These are phyloP conservation scores for Augochlora pura DNA, from an alignment of 1,140 invertebrate species.

Conservation along the genomic window DNA sequence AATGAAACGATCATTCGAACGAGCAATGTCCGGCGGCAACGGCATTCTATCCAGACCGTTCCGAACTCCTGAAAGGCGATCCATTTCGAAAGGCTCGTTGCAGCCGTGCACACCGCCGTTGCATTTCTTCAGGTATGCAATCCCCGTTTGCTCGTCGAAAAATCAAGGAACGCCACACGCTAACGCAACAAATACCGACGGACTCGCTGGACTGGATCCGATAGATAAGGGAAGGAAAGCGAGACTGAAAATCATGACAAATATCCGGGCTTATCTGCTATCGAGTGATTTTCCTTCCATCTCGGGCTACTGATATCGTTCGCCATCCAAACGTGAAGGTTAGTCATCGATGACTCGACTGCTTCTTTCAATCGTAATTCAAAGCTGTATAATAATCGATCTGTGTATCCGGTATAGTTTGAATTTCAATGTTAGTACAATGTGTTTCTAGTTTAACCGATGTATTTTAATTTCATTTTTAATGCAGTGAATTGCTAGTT, in stretches of 20 bases:
- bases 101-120: not conserved
- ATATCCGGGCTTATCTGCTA: not conserved
- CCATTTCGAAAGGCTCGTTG: conserved; percentile 43
- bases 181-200: not conserved
- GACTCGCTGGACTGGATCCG: not conserved
- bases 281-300: not conserved
- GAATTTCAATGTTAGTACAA: too few species aligned
- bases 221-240: conserved; percentile 52
- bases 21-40: not conserved
- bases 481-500: too few species aligned
- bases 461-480: too few species aligned
- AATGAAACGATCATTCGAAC: conserved; percentile 3
- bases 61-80: conserved; percentile 48
- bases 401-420: too few species aligned
- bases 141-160: conserved; percentile 38
- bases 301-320: not conserved
- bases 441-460: too few species aligned
- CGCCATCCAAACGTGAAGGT: not conserved
- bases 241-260: not conserved
- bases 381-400: too few species aligned
- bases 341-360: not conserved
- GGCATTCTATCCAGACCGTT: conserved; percentile 34
- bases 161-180: not conserved
- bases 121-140: conserved; percentile 39
- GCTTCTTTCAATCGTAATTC: too few species aligned